Evolutionary conservation across 2,113 vertebrate species (phyloP), one percentile per base, ranked within the genome.

Genomic region (Gallinago paraguaiae): DNA sequence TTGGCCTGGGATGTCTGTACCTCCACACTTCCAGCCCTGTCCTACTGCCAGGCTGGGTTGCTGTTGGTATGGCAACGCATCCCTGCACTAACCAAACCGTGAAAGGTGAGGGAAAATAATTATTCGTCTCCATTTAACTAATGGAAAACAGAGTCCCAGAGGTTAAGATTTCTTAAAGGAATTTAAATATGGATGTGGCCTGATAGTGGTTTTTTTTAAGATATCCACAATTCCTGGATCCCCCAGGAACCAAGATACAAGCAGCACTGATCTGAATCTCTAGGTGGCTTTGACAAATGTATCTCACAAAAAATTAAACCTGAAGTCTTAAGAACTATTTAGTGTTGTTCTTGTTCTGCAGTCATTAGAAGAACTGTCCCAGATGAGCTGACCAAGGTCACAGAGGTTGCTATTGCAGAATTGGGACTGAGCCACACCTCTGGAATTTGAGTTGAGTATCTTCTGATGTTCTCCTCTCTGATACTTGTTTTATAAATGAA

Each of bases 61-160:
- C 83, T 91, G 92, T 96, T 95, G 94, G 53, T 96, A 95, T 97
- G 89, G 95, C 96, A 97, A 96, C 91, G 13, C 86, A 86, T 95
- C 93, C 86, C 74, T 69, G 89, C 91, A 91, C 80, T 68, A 84
- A 68, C 92, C 92, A 95, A 94, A 93, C 80, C 4, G 9, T 88
- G 72, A 94, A 81, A 97, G 92, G 90, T 96, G 86, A 92, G 86
- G 88, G 88, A 84, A 81, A 90, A 92, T 93, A 95, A 93, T 94
- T 95, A 92, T 95, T 92, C 74, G 86, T 93, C 88, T 96, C 88
- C 30, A 51, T 59, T 90, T 94, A 93, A 79, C 60, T 93, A 64
- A 75, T 81, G 77, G 85, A 81, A 54, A 68, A 81, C 39, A 45
- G 56, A 86, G 61, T 81, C 48, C 30, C 61, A 72, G 82, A 94